Conservation (phyloP, 2,888 invertebrate species). For the Drosophila pullipes region DNA sequence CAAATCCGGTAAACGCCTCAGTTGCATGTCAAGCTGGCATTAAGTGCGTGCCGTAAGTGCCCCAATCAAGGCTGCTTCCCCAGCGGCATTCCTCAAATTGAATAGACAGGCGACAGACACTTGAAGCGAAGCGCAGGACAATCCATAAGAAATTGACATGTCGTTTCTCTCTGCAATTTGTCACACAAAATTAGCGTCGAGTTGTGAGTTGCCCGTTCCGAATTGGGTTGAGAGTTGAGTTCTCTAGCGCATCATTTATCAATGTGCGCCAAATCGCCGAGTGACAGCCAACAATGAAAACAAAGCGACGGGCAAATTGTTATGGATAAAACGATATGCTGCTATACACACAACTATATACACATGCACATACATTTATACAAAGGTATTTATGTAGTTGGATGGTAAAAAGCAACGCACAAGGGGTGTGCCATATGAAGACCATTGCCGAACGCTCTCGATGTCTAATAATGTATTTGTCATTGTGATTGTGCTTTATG, state of each 20-base stretch:
- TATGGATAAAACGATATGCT: slow-evolving; percentile 13
- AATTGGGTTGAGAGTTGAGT: slow-evolving; percentile 21
- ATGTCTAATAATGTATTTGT: slow-evolving; percentile 15
- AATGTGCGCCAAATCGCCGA: slow-evolving; percentile 58
- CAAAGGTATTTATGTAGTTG: neutral
- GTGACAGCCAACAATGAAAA: slow-evolving; percentile 74
- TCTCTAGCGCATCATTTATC: slow-evolving; percentile 55
- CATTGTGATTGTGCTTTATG: neutral
- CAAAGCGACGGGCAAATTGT: slow-evolving; percentile 46
- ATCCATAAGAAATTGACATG: slow-evolving; percentile 66
- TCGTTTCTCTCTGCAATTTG: slow-evolving; percentile 54
- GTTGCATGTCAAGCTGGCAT: slow-evolving; percentile 66
- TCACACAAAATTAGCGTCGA: slow-evolving; percentile 73
- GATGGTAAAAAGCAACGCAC: neutral
- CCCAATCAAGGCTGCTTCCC: slow-evolving; percentile 43
- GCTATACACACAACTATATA: neutral
- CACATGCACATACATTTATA: neutral
- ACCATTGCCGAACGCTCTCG: slow-evolving; percentile 11
- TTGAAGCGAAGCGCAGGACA: slow-evolving; percentile 26
- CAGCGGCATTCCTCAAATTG: slow-evolving; percentile 39
- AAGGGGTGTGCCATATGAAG: slow-evolving; percentile 1
- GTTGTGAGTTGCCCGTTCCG: slow-evolving; percentile 15
- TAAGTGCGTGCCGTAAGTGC: slow-evolving; percentile 53
- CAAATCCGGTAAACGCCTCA: slow-evolving; percentile 26
- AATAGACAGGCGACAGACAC: slow-evolving; percentile 49